Percentiles rank a stretch among this genome's conserved stretches.
Evolutionary conservation across 2,113 vertebrate genomes (phyloP).

Genomic region (Capra hircus): DNA sequence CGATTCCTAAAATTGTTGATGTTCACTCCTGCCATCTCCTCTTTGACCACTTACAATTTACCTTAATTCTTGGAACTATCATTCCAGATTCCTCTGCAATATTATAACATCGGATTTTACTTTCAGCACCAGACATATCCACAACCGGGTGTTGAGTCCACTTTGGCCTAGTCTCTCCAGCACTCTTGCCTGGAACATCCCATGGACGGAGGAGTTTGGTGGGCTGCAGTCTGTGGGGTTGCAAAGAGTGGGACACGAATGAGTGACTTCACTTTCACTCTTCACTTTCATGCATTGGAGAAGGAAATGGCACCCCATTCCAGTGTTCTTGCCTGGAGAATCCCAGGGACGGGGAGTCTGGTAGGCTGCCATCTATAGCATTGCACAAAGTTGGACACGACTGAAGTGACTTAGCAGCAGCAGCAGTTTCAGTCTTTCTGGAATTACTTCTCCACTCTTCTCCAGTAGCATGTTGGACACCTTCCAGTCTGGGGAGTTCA

Average conservation of each 20-base stretch:
- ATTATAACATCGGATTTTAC: neutral
- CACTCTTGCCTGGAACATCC: neutral
- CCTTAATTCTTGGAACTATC: neutral
- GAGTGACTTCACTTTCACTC: neutral
- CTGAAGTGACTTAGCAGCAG: neutral
- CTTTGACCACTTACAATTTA: neutral
- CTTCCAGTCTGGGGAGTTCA: neutral
- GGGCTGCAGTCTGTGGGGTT: neutral
- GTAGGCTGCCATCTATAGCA: neutral
- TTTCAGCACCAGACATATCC: neutral
- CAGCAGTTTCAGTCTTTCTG: neutral
- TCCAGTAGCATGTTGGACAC: neutral
- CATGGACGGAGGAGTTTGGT: neutral
- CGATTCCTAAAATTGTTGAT: accelerated
- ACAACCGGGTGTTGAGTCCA: neutral
- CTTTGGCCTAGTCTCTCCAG: neutral
- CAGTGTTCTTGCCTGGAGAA: neutral
- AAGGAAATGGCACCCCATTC: neutral
- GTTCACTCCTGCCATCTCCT: neutral
- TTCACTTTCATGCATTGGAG: neutral
- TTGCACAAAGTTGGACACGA: accelerated
- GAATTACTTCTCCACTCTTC: neutral
- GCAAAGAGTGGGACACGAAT: neutral
- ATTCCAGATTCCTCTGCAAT: neutral
- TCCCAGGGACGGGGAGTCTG: neutral